phyloP scores from a whole-genome alignment of 2,888 invertebrate species.

The Pogonocherus hispidulus region DNA sequence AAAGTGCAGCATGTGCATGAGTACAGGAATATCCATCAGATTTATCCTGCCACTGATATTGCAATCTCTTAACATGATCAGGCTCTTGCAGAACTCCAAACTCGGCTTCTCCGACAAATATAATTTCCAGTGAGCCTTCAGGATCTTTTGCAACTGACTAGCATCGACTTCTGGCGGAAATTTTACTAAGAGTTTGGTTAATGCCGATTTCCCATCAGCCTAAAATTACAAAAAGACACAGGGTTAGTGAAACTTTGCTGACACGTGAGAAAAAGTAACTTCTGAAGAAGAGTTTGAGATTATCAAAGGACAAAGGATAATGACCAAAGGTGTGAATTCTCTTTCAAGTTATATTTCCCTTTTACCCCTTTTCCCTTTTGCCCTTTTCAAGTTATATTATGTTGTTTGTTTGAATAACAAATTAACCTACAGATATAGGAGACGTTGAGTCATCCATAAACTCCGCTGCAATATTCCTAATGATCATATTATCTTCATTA shows the following conservation, averaged over 20 bases:
- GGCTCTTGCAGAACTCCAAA: constrained; percentile 77
- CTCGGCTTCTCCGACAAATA: constrained; percentile 75
- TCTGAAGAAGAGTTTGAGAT: too few relatives aligned
- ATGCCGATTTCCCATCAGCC: constrained; percentile 70
- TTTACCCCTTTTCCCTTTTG: too few relatives aligned
- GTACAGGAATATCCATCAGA: constrained; percentile 74
- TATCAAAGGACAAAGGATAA: too few relatives aligned
- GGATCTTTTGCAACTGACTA: constrained; percentile 73
- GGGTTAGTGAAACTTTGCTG: too few relatives aligned
- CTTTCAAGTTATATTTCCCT: too few relatives aligned
- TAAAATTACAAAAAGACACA: constrained; percentile 62
- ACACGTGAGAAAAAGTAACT: too few relatives aligned
- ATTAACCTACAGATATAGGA: constrained; percentile 70
- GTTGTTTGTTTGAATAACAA: neutral
- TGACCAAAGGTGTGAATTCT: too few relatives aligned
- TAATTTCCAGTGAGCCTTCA: constrained; percentile 73
- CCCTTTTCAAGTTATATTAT: too few relatives aligned
- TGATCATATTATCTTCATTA: constrained; percentile 81
- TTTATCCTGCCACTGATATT: constrained; percentile 76
- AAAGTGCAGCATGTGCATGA: constrained; percentile 77
- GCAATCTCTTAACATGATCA: constrained; percentile 78
- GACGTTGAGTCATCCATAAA: constrained; percentile 71
- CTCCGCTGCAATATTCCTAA: constrained; percentile 75
- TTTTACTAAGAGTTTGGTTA: constrained; percentile 70
- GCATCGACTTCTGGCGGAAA: constrained; percentile 77